These are phyloP conservation scores for Caenorhabditis remanei DNA, from an alignment of 1,140 invertebrate species.

Conservation along the genomic window DNA sequence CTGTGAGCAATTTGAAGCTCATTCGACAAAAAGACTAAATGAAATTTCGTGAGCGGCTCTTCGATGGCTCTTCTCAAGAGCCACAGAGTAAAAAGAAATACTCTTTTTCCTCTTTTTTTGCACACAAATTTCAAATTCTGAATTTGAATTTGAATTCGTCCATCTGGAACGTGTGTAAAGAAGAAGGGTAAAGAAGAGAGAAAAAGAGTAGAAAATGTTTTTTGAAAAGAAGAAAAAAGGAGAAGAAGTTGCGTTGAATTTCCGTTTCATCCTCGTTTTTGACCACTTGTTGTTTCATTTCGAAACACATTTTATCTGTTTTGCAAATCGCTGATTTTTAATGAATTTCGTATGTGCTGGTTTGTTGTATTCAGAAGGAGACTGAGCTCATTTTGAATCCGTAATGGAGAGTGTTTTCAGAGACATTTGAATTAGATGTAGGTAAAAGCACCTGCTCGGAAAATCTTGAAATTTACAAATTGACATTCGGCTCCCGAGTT, in stretches of 20 bases:
- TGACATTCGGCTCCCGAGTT: too few relatives aligned
- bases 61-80: constrained; percentile 35
- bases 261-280: constrained; percentile 21
- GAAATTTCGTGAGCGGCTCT: constrained; percentile 39
- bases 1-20: constrained; percentile 51
- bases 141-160: constrained; percentile 41
- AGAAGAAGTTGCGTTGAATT: constrained; percentile 39
- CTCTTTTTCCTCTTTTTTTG: background rate
- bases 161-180: constrained; percentile 15
- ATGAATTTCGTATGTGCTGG: constrained; percentile 28
- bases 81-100: background rate
- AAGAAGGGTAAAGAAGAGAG: background rate
- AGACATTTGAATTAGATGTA: too few relatives aligned
- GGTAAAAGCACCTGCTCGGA: too few relatives aligned
- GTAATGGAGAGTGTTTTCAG: too few relatives aligned
- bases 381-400: too few relatives aligned
- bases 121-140: constrained; percentile 8
- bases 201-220: background rate
- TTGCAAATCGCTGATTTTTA: constrained; percentile 41
- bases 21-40: constrained; percentile 54
- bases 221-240: background rate
- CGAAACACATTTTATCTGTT: constrained; percentile 10
- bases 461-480: too few relatives aligned
- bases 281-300: constrained; percentile 25
- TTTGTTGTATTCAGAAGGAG: too few relatives aligned